Percentiles rank a stretch among this genome's conserved stretches.
Conservation (phyloP, 2,113 vertebrate species). For the Alligator mississippiensis region DNA sequence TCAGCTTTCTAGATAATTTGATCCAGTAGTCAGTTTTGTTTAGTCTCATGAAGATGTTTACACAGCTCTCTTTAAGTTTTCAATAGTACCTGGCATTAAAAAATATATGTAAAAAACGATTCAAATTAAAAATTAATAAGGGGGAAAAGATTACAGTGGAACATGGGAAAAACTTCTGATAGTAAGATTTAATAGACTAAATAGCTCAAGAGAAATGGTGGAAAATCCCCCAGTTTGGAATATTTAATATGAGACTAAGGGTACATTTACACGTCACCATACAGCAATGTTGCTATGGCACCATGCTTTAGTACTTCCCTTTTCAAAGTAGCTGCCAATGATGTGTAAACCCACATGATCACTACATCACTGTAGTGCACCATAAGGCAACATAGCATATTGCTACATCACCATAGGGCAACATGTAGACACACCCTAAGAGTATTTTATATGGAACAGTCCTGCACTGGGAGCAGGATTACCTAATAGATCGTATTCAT, state of each 20-base stretch:
- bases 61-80: neutral
- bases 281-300: too few species aligned
- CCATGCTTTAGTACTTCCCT: too few species aligned
- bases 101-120: neutral
- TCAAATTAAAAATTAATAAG: conserved; percentile 20
- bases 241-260: neutral
- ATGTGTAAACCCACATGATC: too few species aligned
- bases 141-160: neutral
- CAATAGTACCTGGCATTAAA: conserved; percentile 5
- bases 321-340: too few species aligned
- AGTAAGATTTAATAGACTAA: neutral
- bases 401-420: too few species aligned
- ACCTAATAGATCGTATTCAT: neutral
- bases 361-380: too few species aligned
- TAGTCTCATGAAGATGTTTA: neutral
- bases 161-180: neutral
- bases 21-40: neutral
- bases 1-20: neutral
- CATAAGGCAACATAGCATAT: too few species aligned
- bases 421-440: neutral
- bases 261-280: neutral
- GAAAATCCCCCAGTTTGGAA: neutral
- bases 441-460: neutral
- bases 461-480: neutral
- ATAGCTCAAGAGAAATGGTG: neutral